Base-by-base conservation (phyloP, 37 sponge, comb jelly and placozoan species). In the Cladorhizidae sp. region DNA sequence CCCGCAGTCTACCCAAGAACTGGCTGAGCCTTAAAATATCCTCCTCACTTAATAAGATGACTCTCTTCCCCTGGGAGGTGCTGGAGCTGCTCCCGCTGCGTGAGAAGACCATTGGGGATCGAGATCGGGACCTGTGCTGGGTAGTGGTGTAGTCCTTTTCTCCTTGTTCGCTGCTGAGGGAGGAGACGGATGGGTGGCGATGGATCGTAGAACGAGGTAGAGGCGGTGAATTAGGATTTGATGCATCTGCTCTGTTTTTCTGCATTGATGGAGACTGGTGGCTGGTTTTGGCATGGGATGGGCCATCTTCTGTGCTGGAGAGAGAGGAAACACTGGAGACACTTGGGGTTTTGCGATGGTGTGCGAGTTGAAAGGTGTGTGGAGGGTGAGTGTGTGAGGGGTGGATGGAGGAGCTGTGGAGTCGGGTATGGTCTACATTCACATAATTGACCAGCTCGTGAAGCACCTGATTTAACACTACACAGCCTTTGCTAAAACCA, bases 401-500 rank as follows among this genome's bases (percentile, higher is more conserved):
- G 35, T 65, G 67, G 2, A 65, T 32, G n/a, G 71, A 71, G 37
- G 71, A 40, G 20, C 6, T 23, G 2, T 51, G 56, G 36, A 5
- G 14, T 9, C 15, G 36, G 11, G 2, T n/a, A 3, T 15, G 56
- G 37, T 54, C 36, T 9, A 54, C 8, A n/a, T 50, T 56, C 0
- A 81, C 40, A 31, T 72, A 73, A 76, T 86, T 80, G 37, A 41
- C 86, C 40, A 94, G 49, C 57, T 96, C 96, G 40, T 85, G 85
- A 23, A 87, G 18, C 6, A 96, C 64, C 62, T 96, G 96, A 39
- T 96, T 96, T 63, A 96, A 79, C 22, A 93, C 96, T 0, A 96
- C 95, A 77, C 96, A 94, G 17, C 96, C 96, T 67, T 96, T 93
- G 67, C 95, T 93, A 83, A 96, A 96, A 3, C 96, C 96, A 6